Evolutionary conservation across 1,140 invertebrate genomes (phyloP), one percentile per base, ranked within the genome.

Genomic region (Harpegnathos saltator): DNA sequence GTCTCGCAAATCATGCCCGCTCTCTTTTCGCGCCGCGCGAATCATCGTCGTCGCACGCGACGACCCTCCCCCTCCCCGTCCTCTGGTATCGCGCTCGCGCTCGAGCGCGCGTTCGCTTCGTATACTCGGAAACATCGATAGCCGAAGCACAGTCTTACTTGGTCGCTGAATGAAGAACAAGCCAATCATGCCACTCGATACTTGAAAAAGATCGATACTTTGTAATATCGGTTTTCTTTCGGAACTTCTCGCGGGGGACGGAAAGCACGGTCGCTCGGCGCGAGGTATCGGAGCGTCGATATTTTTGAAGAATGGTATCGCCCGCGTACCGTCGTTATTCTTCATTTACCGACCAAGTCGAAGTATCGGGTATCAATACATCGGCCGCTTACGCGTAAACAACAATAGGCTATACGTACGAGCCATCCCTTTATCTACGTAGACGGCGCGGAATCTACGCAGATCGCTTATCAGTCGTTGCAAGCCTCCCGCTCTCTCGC

Each of bases 1-100:
- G 87, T 89, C 86, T 88, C 86, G 84, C 86, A 89, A 89, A 89
- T 89, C 87, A 89, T 84, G 59, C 69, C 54, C 72, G 24, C 61
- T 68, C 62, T 66, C 61, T 78, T 85, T 52, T 84, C 66, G 26
- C 56, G 9, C 33, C 38, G 38, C 12, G 62, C 74, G 59, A 80
- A 52, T 65, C 63, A 26, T 54, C 74, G 48, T 29, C 29, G n/a
- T 50, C 26, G 19, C 38, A 50, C 19, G 12, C 24, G 22, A 3
- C 5, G 1, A 33, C 29, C 29, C 1, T 33, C 29, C 29, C 29
- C 5, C 29, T 1, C 29, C 29, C 29, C 29, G 29, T 33, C 29
- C 1, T 33, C 29, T n/a, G n/a, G n/a, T n/a, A n/a, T n/a, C 29
- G 1, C 29, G 29, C 29, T 33, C 29, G 29, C 29, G n/a, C n/a